Conservation (phyloP, 2,113 vertebrate species). For the Pelobates fuscus region DNA sequence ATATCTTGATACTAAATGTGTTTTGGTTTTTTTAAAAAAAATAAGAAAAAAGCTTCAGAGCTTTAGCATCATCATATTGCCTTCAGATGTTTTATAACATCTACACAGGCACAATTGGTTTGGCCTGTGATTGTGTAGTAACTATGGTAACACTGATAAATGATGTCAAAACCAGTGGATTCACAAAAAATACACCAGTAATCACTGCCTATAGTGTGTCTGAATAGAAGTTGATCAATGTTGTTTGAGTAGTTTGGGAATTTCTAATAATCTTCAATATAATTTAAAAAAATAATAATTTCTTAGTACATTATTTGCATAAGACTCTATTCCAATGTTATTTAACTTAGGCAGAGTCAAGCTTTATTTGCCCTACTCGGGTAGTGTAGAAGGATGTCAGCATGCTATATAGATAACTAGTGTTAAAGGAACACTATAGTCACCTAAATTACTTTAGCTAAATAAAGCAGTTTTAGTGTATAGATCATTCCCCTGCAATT, state of each 20-base stretch:
- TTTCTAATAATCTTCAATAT: neutral
- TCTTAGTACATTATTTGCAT: no score
- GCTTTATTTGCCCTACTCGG: no score
- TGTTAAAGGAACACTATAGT: no score
- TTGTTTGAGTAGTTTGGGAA: neutral
- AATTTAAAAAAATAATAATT: no score
- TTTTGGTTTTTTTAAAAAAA: no score
- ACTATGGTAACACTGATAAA: slow-evolving; percentile 37
- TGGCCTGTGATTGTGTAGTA: slow-evolving; percentile 13
- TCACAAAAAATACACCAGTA: slow-evolving; percentile 17
- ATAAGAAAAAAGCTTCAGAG: neutral
- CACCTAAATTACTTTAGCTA: no score
- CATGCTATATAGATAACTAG: no score
- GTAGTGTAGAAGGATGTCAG: no score
- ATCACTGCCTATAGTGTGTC: neutral
- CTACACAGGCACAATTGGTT: slow-evolving; percentile 25
- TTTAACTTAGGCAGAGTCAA: no score
- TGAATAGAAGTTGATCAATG: slow-evolving; percentile 19
- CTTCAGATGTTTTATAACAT: slow-evolving; percentile 18
- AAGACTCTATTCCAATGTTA: no score
- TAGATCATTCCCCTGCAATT: no score
- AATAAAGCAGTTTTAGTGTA: no score
- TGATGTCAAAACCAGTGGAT: slow-evolving; percentile 15
- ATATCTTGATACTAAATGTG: neutral
- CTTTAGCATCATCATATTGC: slow-evolving; percentile 31